These are phyloP conservation scores for Fistularia commersonii DNA, from an alignment of 2,797 vertebrate species.

Conservation along the genomic window DNA sequence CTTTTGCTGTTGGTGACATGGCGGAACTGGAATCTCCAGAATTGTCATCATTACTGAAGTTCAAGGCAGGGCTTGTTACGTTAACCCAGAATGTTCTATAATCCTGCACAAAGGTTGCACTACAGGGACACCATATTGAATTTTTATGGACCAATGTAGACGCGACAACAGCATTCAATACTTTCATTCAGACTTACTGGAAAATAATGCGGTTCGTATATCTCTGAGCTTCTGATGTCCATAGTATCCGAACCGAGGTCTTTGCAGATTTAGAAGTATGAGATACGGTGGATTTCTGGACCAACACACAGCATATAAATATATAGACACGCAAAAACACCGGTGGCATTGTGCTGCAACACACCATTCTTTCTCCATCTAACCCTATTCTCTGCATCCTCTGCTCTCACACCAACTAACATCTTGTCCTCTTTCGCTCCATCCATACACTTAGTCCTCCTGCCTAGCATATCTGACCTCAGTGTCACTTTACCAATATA, in stretches of 20 bases:
- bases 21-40: conserved; percentile 11
- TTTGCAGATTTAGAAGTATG: conserved; percentile 41
- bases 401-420: no score
- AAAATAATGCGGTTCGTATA: conserved; percentile 50
- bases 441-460: no score
- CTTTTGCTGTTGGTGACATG: no score
- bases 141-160: neutral
- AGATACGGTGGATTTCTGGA: conserved; percentile 65
- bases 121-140: conserved; percentile 16
- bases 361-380: no score
- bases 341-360: no score
- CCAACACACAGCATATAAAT: no score
- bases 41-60: neutral
- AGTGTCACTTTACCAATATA: no score
- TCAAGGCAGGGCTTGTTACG: conserved; percentile 39
- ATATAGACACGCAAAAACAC: no score
- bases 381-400: no score
- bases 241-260: conserved; percentile 43
- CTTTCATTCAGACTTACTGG: conserved; percentile 42
- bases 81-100: conserved; percentile 43
- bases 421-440: no score
- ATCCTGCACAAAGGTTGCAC: conserved; percentile 52
- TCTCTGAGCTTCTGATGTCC: conserved; percentile 46
- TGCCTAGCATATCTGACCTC: no score
- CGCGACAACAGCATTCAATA: neutral